Percentiles rank a stretch among this genome's conserved stretches.
Conservation (phyloP, 2,888 invertebrate genomes). For the Cerceris ruficornis region DNA sequence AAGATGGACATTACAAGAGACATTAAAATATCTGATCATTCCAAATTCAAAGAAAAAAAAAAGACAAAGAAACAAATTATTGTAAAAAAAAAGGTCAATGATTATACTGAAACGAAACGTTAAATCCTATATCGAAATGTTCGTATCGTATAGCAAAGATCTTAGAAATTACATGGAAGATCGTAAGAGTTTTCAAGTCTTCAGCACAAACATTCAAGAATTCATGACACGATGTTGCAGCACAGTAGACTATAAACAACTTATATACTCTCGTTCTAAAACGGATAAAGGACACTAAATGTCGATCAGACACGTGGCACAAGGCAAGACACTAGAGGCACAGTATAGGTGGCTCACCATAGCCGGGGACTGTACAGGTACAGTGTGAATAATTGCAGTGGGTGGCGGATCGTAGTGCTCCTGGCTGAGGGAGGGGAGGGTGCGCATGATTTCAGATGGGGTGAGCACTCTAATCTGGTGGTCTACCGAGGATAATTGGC, state of each 20-base stretch:
- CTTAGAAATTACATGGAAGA: constrained; percentile 35
- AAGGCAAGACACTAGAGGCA: constrained; percentile 81
- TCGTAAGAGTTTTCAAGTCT: neutral
- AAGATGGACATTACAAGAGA: constrained; percentile 28
- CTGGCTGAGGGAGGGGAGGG: constrained; percentile 92
- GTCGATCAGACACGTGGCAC: constrained; percentile 76
- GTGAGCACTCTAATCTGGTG: constrained; percentile 94
- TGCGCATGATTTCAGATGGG: constrained; percentile 95
- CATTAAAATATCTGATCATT: constrained; percentile 56
- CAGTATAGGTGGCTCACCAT: constrained; percentile 82
- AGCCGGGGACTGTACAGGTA: constrained; percentile 82
- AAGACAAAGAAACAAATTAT: constrained; percentile 17
- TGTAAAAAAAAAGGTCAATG: constrained; percentile 20
- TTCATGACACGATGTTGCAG: constrained; percentile 25
- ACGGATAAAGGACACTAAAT: constrained; percentile 60
- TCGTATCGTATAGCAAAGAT: constrained; percentile 30
- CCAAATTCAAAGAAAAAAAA: constrained; percentile 51
- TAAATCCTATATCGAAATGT: constrained; percentile 16
- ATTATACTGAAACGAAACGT: too few species aligned
- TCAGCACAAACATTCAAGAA: neutral
- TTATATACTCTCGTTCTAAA: constrained; percentile 35
- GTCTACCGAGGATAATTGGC: constrained; percentile 84
- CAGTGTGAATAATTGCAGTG: constrained; percentile 83
- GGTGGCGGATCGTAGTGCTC: constrained; percentile 86
- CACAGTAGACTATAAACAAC: constrained; percentile 29